Base-by-base conservation (phyloP, 1,140 invertebrate genomes). In the Listronotus oregonensis region DNA sequence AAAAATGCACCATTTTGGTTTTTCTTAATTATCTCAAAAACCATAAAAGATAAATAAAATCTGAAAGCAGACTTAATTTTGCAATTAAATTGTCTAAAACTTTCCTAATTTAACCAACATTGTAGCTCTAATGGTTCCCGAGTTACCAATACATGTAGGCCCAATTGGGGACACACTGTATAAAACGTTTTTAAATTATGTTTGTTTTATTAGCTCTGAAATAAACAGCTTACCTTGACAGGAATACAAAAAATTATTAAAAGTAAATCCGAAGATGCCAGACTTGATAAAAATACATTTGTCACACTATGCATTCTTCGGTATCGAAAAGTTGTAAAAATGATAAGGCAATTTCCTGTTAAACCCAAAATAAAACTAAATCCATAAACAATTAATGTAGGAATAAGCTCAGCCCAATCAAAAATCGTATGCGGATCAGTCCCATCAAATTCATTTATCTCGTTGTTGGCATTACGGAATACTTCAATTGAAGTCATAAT, bases 191-290 rank as follows among this genome's bases (percentile, higher is more conserved):
- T 27, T 27, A 27, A 27, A 27, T 27, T 27, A 27, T 27, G 31
- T 15, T 43, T 43, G 10, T 43, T 5, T 12, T 54, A 34, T 34
- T 54, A 31, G 12, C 10, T 40, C 11, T 60, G 8, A 46, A 32
- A 52, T 12, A 11, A 14, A 43, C 11, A 21, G 65, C 80, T 82
- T 80, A 90, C 88, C 84, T 90, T 91, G 0, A 91, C 86, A 9
- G 90, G 90, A 55, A 91, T 87, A 77, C 90, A 91, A 69, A 90
- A 83, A 27, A 86, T 79, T 52, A 91, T 87, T 7, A 91, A 81
- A 12, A 91, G 79, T 1, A 91, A 81, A 79, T 91, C 90, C 0
- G 90, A 89, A 0, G 85, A 85, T 5, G 89, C 88, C 21, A 91
- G 76, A 71, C 86, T 88, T 3, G 86, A 85, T 17, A 91, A 78